Conservation (phyloP, 2,888 invertebrate species). For the Tenthredo mesomela region DNA sequence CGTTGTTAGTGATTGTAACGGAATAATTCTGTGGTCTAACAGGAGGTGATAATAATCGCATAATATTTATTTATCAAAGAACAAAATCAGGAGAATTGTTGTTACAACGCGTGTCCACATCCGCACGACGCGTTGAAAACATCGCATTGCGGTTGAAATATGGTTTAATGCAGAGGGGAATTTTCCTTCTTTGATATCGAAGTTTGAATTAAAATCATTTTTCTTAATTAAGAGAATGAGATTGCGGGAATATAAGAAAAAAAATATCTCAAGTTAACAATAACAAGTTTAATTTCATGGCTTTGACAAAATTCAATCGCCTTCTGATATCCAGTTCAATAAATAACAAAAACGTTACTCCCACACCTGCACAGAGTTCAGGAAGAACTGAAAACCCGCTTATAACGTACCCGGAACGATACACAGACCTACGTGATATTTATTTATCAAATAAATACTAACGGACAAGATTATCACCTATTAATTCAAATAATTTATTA, state of each 20-base stretch:
- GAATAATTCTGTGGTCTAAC: background rate
- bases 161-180: background rate
- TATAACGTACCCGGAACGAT: background rate
- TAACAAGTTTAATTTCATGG: conserved; percentile 63
- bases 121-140: background rate
- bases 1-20: background rate
- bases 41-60: background rate
- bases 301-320: conserved; percentile 58
- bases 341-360: conserved; percentile 31
- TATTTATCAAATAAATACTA: conserved; percentile 44
- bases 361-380: conserved; percentile 1
- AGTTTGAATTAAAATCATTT: background rate
- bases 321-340: conserved; percentile 57
- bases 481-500: conserved; percentile 41
- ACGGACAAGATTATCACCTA: conserved; percentile 39
- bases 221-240: background rate
- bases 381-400: background rate
- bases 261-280: conserved; percentile 55
- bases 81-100: background rate
- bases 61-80: background rate
- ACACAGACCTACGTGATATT: conserved; percentile 20
- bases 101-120: background rate
- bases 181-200: background rate
- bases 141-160: background rate
- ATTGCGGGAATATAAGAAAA: background rate